Percentiles rank a stretch among this genome's conserved stretches.
These are phyloP conservation scores for Ips nitidus DNA, from an alignment of 1,140 invertebrate species.

Conservation along the genomic window DNA sequence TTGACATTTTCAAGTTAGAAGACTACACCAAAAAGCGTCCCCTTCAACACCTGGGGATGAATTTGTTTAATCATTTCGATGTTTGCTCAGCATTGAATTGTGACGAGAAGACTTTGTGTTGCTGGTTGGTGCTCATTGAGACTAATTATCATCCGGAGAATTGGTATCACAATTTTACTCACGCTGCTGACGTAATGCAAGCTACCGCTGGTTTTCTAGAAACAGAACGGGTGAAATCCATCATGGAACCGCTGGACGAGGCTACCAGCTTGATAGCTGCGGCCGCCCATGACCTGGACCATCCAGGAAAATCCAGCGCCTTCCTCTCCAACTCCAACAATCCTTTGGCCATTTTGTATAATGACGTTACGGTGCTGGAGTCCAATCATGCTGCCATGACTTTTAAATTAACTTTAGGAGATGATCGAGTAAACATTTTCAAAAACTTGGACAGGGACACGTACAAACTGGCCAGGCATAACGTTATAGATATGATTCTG, in stretches of 20 bases:
- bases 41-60: constrained; percentile 80
- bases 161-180: constrained; percentile 95
- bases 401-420: constrained; percentile 88
- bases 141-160: constrained; percentile 88
- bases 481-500: constrained; percentile 92
- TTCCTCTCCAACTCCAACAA: constrained; percentile 89
- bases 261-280: constrained; percentile 86
- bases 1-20: constrained; percentile 93
- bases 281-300: constrained; percentile 82
- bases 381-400: constrained; percentile 95
- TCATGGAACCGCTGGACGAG: constrained; percentile 82
- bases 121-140: constrained; percentile 91
- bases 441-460: constrained; percentile 86
- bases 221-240: constrained; percentile 72
- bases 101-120: constrained; percentile 80
- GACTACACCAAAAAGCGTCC: constrained; percentile 81
- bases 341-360: constrained; percentile 87
- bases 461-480: constrained; percentile 79
- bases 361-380: constrained; percentile 92
- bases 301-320: constrained; percentile 81
- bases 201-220: constrained; percentile 85
- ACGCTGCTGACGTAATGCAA: constrained; percentile 89
- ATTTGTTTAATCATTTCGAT: constrained; percentile 82
- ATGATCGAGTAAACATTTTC: constrained; percentile 90
- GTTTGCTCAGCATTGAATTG: constrained; percentile 77